phyloP scores from a whole-genome alignment of 2,888 invertebrate genomes.

The Amphipyra berbera region DNA sequence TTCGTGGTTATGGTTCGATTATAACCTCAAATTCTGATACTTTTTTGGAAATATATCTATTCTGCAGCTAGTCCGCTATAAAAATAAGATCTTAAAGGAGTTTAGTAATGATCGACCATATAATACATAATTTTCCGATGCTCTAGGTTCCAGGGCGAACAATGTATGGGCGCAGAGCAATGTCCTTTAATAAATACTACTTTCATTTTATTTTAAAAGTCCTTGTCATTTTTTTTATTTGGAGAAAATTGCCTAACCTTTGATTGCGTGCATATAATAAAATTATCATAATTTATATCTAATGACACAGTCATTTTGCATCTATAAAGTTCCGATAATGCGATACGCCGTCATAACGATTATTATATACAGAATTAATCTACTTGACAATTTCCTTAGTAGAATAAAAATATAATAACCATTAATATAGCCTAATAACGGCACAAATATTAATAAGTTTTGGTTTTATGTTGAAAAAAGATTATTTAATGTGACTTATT shows the following conservation, averaged over 20 bases:
- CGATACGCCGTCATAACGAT: slow-evolving; percentile 35
- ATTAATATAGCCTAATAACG: slow-evolving; percentile 35
- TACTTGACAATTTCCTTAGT: slow-evolving; percentile 29
- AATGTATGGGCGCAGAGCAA: too few relatives aligned
- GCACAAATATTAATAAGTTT: slow-evolving; percentile 16
- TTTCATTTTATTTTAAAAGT: slow-evolving; percentile 8
- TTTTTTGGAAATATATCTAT: too few relatives aligned
- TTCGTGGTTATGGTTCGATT: too few relatives aligned
- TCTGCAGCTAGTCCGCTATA: too few relatives aligned
- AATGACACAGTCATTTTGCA: slow-evolving; percentile 49
- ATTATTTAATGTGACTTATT: slow-evolving; percentile 34
- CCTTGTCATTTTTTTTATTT: slow-evolving; percentile 18
- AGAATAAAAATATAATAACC: slow-evolving; percentile 19
- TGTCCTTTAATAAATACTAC: too few relatives aligned
- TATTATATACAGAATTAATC: slow-evolving; percentile 37
- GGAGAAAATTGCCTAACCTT: slow-evolving; percentile 14
- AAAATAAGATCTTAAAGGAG: too few relatives aligned
- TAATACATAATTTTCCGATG: too few relatives aligned
- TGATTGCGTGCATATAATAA: slow-evolving; percentile 51
- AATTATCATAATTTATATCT: slow-evolving; percentile 58
- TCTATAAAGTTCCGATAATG: slow-evolving; percentile 47
- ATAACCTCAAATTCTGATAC: too few relatives aligned
- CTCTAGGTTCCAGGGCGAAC: too few relatives aligned
- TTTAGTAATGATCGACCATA: too few relatives aligned
- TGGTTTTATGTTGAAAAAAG: background rate